Conservation (phyloP, 1,140 invertebrate genomes). For the Bombus pyrosoma region DNA sequence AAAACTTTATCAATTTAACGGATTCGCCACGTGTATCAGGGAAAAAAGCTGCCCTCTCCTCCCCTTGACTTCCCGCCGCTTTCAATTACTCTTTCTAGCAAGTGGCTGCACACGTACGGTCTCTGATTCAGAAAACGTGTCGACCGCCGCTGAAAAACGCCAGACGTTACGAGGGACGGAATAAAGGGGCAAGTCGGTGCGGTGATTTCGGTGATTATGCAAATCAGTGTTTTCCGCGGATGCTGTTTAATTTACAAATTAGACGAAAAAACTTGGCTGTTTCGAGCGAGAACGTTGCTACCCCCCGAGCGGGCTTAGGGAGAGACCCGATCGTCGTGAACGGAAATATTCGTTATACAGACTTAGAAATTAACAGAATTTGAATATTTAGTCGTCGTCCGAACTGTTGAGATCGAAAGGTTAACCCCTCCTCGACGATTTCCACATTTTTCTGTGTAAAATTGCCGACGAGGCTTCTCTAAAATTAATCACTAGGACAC, state of each 20-base stretch:
- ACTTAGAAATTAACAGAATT: too few relatives aligned
- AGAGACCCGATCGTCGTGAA: not conserved
- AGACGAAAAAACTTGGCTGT: not conserved
- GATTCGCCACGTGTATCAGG: slow-evolving; percentile 76
- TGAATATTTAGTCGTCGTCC: too few relatives aligned
- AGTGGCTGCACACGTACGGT: not conserved
- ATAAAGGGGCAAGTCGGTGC: too few relatives aligned
- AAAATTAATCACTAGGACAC: too few relatives aligned
- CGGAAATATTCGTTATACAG: too few relatives aligned
- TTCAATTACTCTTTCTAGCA: slow-evolving; percentile 34
- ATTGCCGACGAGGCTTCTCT: too few relatives aligned
- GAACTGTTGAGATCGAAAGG: too few relatives aligned
- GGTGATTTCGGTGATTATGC: slow-evolving; percentile 12
- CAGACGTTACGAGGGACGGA: not conserved
- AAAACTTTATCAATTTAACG: slow-evolving; percentile 83
- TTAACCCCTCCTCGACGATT: too few relatives aligned
- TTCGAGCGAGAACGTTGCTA: not conserved
- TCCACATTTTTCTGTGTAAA: too few relatives aligned
- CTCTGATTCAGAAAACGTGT: not conserved
- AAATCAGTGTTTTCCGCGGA: not conserved
- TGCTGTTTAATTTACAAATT: slow-evolving; percentile 6
- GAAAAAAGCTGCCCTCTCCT: not conserved
- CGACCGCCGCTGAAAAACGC: not conserved
- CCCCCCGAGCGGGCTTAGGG: not conserved
- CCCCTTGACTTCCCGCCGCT: not conserved